phyloP scores from a whole-genome alignment of 1,140 invertebrate genomes.

The Drosophila gunungcola region DNA sequence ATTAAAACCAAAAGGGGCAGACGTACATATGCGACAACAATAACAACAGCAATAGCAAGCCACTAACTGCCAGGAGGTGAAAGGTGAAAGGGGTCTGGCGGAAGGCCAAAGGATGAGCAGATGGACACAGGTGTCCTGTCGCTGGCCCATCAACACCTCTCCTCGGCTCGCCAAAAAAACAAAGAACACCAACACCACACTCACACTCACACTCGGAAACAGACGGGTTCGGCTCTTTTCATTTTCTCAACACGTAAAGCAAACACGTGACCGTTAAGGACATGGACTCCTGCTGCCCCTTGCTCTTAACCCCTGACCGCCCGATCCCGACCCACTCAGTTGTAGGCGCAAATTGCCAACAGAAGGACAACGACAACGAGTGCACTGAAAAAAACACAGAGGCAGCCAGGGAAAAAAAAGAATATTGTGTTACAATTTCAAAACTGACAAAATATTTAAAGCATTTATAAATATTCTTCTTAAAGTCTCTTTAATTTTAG shows the following conservation, averaged over 20 bases:
- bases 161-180: slow-evolving; percentile 13
- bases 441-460: too few relatives aligned
- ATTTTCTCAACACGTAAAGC: slow-evolving; percentile 82
- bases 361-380: slow-evolving; percentile 67
- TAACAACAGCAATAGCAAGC: slow-evolving; percentile 68
- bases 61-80: slow-evolving; percentile 63
- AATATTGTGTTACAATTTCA: too few relatives aligned
- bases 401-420: neutral
- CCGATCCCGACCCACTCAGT: slow-evolving; percentile 21
- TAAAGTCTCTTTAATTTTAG: too few relatives aligned
- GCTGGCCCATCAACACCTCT: slow-evolving; percentile 75
- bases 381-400: slow-evolving; percentile 8
- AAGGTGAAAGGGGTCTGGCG: slow-evolving; percentile 1
- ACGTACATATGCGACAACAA: slow-evolving; percentile 67
- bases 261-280: slow-evolving; percentile 82
- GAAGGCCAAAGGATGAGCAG: neutral
- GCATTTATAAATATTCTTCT: too few relatives aligned
- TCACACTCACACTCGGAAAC: neutral
- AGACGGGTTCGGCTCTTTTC: slow-evolving; percentile 61
- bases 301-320: slow-evolving; percentile 24
- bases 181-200: neutral
- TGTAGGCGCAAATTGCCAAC: slow-evolving; percentile 82
- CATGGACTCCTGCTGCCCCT: slow-evolving; percentile 52
- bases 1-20: slow-evolving; percentile 48
- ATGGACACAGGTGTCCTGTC: slow-evolving; percentile 76